These are phyloP conservation scores for Papio anubis DNA, from an alignment of 2,113 vertebrate species.

Conservation along the genomic window DNA sequence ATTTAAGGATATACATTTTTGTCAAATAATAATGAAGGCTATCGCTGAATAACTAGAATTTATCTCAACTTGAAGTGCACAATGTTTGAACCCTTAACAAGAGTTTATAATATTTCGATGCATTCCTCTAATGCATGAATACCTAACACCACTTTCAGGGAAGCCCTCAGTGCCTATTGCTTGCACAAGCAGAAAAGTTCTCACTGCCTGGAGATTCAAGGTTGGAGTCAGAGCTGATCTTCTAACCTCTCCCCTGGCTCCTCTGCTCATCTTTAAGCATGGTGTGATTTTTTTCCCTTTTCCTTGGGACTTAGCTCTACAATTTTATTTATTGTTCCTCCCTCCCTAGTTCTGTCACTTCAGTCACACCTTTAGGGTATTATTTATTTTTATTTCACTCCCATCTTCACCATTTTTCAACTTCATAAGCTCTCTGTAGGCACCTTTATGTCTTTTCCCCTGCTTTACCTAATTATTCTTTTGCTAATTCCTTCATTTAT, in stretches of 20 bases:
- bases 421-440: background rate
- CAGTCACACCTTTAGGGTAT: background rate
- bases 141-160: background rate
- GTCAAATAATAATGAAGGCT: background rate
- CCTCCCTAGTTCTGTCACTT: background rate
- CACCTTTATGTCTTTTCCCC: background rate
- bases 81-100: background rate
- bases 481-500: background rate
- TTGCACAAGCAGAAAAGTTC: background rate
- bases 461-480: background rate
- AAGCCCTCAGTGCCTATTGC: background rate
- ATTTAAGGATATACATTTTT: background rate
- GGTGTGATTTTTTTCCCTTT: background rate
- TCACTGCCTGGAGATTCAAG: background rate
- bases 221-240: background rate
- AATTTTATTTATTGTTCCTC: background rate
- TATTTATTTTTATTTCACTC: background rate
- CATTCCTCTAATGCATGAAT: background rate
- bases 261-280: background rate
- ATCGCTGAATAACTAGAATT: background rate
- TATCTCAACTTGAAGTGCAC: background rate
- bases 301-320: background rate
- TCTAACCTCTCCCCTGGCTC: background rate
- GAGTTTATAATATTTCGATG: background rate
- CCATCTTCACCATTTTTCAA: background rate